A percentile compares a stretch with the other conserved stretches of the same genome.
Conservation (phyloP, 2,888 invertebrate species). For the Caenorhabditis sp. region DNA sequence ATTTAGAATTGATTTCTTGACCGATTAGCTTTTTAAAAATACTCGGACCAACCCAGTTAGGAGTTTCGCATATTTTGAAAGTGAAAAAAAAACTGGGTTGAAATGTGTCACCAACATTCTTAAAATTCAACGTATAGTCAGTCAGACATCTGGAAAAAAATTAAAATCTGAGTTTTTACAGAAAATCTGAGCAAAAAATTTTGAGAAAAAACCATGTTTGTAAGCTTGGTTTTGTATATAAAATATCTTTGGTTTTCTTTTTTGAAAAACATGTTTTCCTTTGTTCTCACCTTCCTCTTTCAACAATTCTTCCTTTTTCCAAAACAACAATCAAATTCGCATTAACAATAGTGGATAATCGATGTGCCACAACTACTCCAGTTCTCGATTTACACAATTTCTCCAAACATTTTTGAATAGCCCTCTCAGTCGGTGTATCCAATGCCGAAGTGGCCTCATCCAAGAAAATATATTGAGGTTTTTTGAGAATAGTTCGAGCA, state of each 20-base stretch:
- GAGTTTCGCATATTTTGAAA: too few relatives aligned
- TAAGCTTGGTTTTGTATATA: too few relatives aligned
- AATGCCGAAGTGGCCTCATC: slow-evolving; percentile 88
- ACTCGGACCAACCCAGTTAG: too few relatives aligned
- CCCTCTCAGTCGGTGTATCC: slow-evolving; percentile 92
- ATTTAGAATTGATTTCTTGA: too few relatives aligned
- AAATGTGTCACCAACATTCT: too few relatives aligned
- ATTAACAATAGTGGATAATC: slow-evolving; percentile 87
- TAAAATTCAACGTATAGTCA: too few relatives aligned
- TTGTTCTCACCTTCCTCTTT: slow-evolving; percentile 81
- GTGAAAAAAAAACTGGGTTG: too few relatives aligned
- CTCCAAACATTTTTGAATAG: slow-evolving; percentile 77
- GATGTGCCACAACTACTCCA: slow-evolving; percentile 87
- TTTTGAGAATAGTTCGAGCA: slow-evolving; percentile 90
- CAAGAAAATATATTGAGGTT: slow-evolving; percentile 86
- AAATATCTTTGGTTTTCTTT: not conserved
- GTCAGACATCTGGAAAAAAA: too few relatives aligned
- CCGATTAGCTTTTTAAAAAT: too few relatives aligned
- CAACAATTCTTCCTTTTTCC: slow-evolving; percentile 88
- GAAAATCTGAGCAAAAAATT: too few relatives aligned
- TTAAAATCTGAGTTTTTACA: too few relatives aligned
- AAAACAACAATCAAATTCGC: slow-evolving; percentile 93
- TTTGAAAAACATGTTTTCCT: not conserved
- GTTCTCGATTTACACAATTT: slow-evolving; percentile 85
- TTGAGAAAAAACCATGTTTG: too few relatives aligned